Evolutionary conservation across 53 echinoderm and acorn worm species (phyloP), one percentile per base, ranked within the genome.

Genomic region (Holothuria scabra): DNA sequence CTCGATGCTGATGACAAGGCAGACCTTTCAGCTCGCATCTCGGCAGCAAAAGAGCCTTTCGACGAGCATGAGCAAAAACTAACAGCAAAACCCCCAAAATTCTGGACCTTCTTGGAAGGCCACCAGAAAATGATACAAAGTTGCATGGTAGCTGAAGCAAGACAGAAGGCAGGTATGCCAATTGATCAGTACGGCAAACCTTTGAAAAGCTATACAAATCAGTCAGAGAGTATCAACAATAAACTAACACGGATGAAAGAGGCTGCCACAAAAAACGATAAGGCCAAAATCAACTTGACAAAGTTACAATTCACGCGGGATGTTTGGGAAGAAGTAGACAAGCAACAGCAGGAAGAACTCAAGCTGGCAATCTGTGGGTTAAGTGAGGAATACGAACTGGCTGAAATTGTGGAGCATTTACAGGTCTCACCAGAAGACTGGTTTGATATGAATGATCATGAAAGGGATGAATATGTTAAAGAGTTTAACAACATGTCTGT

Each of bases 161-260:
- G 60, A 7, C 3, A 60, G 60, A 2, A 60, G 8, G 60, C 60
- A 4, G 60, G 60, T 5, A 60, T 60, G 60, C 35, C 35, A 35
- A 35, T 4, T 6, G 6, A 3, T 35, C 3, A 35, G 3, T 35
- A 6, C 8, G 59, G 58, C 6, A 49, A 20, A 58, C 52, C 79
- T 5, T 13, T 4, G 4, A 55, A 57, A 25, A 7, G 56, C 7
- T 78, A 55, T 11, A 55, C 52, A 4, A 78, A 78, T 28, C 79
- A 78, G 29, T 78, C 79, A 0, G 79, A 78, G 28, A 78, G 59
- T 26, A 49, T 78, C 8, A 78, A 55, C 23, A 78, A 78, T 22
- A 58, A 24, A 14, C 19, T 78, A 0, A 58, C 79, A 12, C 12
- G 30, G 22, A 3, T 3, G 4, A 78, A 78, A 21, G 79, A 78